Base-by-base conservation (phyloP, 2,113 vertebrate species). In the Apaloderma vittatum region DNA sequence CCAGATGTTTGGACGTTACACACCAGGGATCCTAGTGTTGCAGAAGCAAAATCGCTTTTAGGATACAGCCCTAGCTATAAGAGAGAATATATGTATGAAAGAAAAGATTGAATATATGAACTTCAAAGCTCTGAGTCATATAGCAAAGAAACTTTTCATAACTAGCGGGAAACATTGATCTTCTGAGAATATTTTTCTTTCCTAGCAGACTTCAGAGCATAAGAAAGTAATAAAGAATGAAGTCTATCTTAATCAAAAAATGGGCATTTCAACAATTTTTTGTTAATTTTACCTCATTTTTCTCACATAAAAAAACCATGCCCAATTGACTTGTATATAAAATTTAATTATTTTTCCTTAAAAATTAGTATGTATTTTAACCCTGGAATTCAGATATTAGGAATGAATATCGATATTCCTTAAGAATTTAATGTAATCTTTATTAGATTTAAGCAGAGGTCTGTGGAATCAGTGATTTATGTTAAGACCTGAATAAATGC, bases 101-200 rank as follows among this genome's bases (percentile, higher is more conserved):
- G 37, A 91, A 75, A 84, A 66, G 8, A 62, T 37, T 67, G 58
- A 88, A 78, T 86, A 73, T 17, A 86, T 43, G 30, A 91, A 76
- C 36, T 86, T 92, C 81, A 94, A 86, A 88, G 54, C n/a, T 71
- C 46, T 93, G 78, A 92, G 49, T 92, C 81, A 71, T 48, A 70
- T 5, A 54, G 65, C 22, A 93, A 86, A 76, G 71, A 86, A 94
- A 74, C 51, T 70, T 88, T 63, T 36, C 34, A 30, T 80, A 92
- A 70, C 59, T 46, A 71, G 19, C 9, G 27, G 12, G 48, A 92
- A 96, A 86, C 5, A 0, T 9, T 76, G 65, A 77, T 88, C 30
- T 96, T 94, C 48, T 55, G 36, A 74, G 59, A 77, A 74, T 52
- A 83, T 59, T 74, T 86, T 73, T 80, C 26, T 67, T 90, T 95